These are phyloP conservation scores for Ditula angustiorana DNA, from an alignment of 2,888 invertebrate genomes.

Conservation along the genomic window DNA sequence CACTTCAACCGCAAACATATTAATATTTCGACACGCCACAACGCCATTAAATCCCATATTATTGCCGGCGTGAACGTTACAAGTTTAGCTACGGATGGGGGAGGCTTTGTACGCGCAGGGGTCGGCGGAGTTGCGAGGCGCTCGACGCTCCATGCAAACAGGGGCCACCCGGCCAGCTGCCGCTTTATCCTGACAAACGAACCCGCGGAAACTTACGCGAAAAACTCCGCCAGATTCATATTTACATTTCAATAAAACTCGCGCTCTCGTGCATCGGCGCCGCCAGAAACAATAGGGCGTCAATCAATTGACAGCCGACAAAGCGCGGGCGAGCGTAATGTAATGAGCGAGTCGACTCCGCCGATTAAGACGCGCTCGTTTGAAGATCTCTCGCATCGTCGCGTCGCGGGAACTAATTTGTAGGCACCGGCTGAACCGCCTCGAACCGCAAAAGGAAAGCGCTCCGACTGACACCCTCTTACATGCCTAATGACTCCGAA, in stretches of 20 bases:
- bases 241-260: slow-evolving; percentile 68
- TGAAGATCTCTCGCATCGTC: slow-evolving; percentile 58
- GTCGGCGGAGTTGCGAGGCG: slow-evolving; percentile 47
- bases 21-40: slow-evolving; percentile 78
- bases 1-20: slow-evolving; percentile 70
- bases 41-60: slow-evolving; percentile 77
- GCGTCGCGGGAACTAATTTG: slow-evolving; percentile 69
- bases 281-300: slow-evolving; percentile 71
- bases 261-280: slow-evolving; percentile 48
- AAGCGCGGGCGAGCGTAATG: slow-evolving; percentile 46
- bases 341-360: slow-evolving; percentile 63
- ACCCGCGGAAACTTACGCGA: slow-evolving; percentile 54
- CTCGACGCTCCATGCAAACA: slow-evolving; percentile 57
- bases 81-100: slow-evolving; percentile 59
- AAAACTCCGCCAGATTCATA: slow-evolving; percentile 57
- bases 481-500: slow-evolving; percentile 68
- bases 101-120: slow-evolving; percentile 61
- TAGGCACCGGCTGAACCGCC: slow-evolving; percentile 57
- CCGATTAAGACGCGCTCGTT: slow-evolving; percentile 67
- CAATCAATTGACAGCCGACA: slow-evolving; percentile 72
- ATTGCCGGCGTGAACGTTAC: slow-evolving; percentile 62
- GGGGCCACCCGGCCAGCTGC: slow-evolving; percentile 71
- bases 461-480: slow-evolving; percentile 56
- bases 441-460: slow-evolving; percentile 65
- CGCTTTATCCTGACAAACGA: slow-evolving; percentile 68